These are phyloP conservation scores for Helobdella robusta DNA, from an alignment of 2,888 invertebrate species.

Conservation along the genomic window DNA sequence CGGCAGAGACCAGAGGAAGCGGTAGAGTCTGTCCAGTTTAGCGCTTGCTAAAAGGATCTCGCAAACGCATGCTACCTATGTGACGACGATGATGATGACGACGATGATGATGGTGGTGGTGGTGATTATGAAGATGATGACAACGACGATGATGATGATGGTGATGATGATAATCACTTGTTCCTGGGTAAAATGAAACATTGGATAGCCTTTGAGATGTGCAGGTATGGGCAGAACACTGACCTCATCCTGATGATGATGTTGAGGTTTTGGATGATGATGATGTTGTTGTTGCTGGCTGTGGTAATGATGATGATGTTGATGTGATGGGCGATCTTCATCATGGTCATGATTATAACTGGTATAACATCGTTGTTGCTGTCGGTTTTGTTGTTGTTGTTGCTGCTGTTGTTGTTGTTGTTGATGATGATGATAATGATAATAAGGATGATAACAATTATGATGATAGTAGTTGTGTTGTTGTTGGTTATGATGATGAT, in stretches of 20 bases:
- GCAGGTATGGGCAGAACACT: too few relatives aligned
- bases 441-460: background rate
- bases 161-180: constrained; percentile 7
- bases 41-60: constrained; percentile 91
- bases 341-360: background rate
- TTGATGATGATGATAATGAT: constrained; percentile 9
- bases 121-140: constrained; percentile 5
- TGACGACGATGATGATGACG: constrained; percentile 11
- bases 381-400: background rate
- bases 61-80: constrained; percentile 97
- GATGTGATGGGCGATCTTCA: background rate
- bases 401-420: background rate
- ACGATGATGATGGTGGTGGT: background rate
- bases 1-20: constrained; percentile 92
- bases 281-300: background rate
- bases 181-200: constrained; percentile 7
- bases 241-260: too few relatives aligned
- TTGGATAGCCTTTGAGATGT: background rate
- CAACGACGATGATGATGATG: background rate
- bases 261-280: background rate
- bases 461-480: background rate
- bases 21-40: constrained; percentile 84
- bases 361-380: constrained; percentile 5
- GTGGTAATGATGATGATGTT: too few relatives aligned
- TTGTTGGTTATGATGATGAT: background rate